Evolutionary conservation across 2,888 invertebrate genomes (phyloP).

Genomic region (Cremastobaeus sp.): DNA sequence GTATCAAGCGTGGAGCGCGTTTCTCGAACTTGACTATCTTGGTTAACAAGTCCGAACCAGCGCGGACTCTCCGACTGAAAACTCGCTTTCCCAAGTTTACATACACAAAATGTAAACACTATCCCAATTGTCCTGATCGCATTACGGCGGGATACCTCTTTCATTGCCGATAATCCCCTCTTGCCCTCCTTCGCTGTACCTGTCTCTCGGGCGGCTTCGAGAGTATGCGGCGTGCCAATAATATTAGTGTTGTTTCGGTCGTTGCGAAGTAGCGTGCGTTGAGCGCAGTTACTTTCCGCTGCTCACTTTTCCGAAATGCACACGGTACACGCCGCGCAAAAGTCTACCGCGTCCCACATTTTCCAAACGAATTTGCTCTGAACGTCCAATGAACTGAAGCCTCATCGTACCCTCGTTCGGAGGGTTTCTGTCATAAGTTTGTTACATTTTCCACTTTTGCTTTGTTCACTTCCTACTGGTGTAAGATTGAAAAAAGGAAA

Average conservation of each 20-base stretch:
- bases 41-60: too few species aligned
- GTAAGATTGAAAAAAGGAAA: too few species aligned
- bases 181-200: conserved; percentile 51
- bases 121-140: conserved; percentile 17
- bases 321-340: conserved; percentile 18
- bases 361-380: conserved; percentile 21
- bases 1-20: too few species aligned
- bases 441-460: conserved; percentile 1
- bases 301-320: conserved; percentile 42
- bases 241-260: conserved; percentile 57
- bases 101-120: conserved; percentile 14
- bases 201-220: conserved; percentile 47
- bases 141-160: conserved; percentile 41
- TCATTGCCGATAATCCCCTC: conserved; percentile 52
- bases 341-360: conserved; percentile 27
- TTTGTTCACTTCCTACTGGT: too few species aligned
- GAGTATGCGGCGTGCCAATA: conserved; percentile 40
- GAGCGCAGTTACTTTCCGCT: conserved; percentile 9
- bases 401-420: conserved; percentile 14
- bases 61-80: too few species aligned
- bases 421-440: conserved; percentile 33
- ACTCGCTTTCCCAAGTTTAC: neutral
- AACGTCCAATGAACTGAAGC: conserved; percentile 36
- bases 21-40: too few species aligned
- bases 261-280: conserved; percentile 34